phyloP scores from a whole-genome alignment of 2,113 vertebrate species.

The Caracal caracal region DNA sequence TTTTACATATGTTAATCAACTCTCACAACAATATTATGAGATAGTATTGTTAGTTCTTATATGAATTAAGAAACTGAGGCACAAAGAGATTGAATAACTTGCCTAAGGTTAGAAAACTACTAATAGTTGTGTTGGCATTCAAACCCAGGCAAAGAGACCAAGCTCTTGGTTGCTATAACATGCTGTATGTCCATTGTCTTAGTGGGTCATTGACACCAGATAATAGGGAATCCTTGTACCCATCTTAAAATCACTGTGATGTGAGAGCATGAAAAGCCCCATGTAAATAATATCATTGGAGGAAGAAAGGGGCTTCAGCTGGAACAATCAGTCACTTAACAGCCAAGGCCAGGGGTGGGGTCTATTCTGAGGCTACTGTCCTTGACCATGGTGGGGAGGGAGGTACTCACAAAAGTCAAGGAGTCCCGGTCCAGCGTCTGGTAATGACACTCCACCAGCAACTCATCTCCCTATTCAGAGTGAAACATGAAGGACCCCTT shows the following conservation, averaged over 20 bases:
- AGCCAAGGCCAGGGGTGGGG: neutral
- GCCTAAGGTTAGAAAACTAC: neutral
- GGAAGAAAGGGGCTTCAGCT: neutral
- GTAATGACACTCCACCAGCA: conserved; percentile 81
- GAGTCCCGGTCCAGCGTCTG: conserved; percentile 74
- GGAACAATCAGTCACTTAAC: neutral
- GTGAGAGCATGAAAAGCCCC: neutral
- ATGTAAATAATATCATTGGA: neutral
- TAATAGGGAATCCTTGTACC: neutral
- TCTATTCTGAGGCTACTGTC: neutral
- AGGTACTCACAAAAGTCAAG: conserved; percentile 81
- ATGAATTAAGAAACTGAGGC: neutral
- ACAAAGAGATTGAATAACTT: neutral
- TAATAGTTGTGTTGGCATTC: neutral
- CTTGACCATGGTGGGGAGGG: neutral
- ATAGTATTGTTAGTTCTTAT: neutral
- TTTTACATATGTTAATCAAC: too few relatives aligned
- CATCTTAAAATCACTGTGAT: neutral
- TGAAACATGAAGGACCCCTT: neutral
- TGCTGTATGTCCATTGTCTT: neutral
- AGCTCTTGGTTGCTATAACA: neutral
- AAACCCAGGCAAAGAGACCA: neutral
- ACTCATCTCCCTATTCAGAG: conserved; percentile 80
- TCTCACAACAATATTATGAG: neutral
- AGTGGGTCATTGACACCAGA: neutral